Conservation (phyloP, 2,888 invertebrate genomes). For the Pemphredon lugubris region DNA sequence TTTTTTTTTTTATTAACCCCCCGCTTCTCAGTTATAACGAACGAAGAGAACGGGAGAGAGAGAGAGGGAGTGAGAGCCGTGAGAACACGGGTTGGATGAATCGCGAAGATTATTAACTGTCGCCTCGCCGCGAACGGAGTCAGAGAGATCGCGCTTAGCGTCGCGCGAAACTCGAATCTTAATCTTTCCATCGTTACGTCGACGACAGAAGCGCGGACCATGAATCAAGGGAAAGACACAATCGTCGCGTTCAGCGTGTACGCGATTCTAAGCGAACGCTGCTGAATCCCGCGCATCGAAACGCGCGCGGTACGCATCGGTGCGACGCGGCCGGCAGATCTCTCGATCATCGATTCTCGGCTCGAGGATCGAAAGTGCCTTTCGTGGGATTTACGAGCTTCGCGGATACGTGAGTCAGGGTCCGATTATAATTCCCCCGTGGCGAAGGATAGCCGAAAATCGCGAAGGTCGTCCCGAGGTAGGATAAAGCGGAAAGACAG, state of each 20-base stretch:
- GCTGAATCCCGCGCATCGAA: too few relatives aligned
- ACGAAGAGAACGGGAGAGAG: conserved; percentile 7
- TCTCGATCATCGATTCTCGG: conserved; percentile 7
- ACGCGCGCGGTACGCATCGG: too few relatives aligned
- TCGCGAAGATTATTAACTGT: too few relatives aligned
- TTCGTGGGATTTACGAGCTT: too few relatives aligned
- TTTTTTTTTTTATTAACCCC: too few relatives aligned
- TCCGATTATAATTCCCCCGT: background rate
- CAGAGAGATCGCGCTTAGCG: too few relatives aligned
- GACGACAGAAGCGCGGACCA: conserved; percentile 43
- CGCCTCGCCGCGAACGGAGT: background rate
- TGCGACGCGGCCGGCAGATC: too few relatives aligned
- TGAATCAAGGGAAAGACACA: conserved; percentile 23
- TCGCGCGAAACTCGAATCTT: conserved; percentile 35
- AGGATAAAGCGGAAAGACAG: conserved; percentile 1
- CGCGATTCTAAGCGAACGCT: conserved; percentile 29
- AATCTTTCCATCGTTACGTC: conserved; percentile 35
- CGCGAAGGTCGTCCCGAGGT: conserved; percentile 4
- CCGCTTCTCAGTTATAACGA: too few relatives aligned
- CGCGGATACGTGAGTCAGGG: background rate
- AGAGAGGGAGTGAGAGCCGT: too few relatives aligned
- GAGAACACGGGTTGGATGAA: background rate
- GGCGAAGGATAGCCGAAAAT: conserved; percentile 1
- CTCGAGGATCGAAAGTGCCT: too few relatives aligned
- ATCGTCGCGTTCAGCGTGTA: background rate